A percentile compares a stretch with the other conserved stretches of the same genome.
Conservation (phyloP, 1,140 invertebrate genomes). For the Lordiphosa clarofinis region DNA sequence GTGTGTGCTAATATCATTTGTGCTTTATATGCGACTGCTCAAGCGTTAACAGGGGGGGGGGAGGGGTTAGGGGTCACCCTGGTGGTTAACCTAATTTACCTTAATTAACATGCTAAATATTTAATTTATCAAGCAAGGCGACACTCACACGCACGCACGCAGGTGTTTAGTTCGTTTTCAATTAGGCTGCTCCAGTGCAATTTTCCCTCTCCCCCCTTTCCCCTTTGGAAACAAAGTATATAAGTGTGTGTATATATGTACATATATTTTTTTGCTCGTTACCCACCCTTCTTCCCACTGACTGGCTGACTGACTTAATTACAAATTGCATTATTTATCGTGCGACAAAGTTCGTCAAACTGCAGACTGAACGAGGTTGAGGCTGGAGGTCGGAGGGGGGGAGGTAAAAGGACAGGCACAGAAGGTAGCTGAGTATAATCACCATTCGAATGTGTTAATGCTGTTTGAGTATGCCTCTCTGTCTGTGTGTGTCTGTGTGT, state of each 20-base stretch:
- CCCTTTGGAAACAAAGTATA: neutral
- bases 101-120: conserved; percentile 74
- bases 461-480: conserved; percentile 27
- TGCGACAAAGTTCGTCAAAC: conserved; percentile 74
- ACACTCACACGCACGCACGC: conserved; percentile 21
- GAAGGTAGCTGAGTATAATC: conserved; percentile 36
- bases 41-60: neutral
- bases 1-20: conserved; percentile 23
- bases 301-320: conserved; percentile 72
- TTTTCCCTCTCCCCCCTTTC: conserved; percentile 28
- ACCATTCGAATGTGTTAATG: conserved; percentile 55
- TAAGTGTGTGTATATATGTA: neutral
- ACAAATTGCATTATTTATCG: conserved; percentile 77
- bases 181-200: conserved; percentile 45
- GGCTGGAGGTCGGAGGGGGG: neutral
- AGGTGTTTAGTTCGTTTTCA: conserved; percentile 51
- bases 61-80: conserved; percentile 1
- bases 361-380: conserved; percentile 23
- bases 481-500: conserved; percentile 4
- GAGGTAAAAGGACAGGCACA: conserved; percentile 2
- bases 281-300: conserved; percentile 1
- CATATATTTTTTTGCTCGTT: neutral
- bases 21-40: neutral
- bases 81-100: conserved; percentile 72
- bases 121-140: conserved; percentile 62